These are phyloP conservation scores for Onthophagus taurus DNA, from an alignment of 1,140 invertebrate species.

Conservation along the genomic window DNA sequence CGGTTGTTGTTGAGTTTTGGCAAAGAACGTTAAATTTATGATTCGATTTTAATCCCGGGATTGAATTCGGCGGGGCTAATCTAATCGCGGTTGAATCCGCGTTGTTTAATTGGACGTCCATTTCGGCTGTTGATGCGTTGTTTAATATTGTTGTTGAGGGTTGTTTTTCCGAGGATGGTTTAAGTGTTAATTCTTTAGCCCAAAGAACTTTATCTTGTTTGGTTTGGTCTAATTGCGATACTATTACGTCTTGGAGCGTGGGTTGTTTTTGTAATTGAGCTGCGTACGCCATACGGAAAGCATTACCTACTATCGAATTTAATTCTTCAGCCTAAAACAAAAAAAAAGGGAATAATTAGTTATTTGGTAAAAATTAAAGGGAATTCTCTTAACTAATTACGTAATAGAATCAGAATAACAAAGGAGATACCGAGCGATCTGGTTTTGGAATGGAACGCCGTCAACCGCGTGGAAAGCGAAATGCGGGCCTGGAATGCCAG, in stretches of 20 bases:
- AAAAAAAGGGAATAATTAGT: no score
- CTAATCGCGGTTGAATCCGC: constrained; percentile 42
- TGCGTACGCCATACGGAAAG: constrained; percentile 85
- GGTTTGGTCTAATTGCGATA: constrained; percentile 34
- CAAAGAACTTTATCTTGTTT: constrained; percentile 34
- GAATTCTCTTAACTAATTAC: no score
- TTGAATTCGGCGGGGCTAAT: constrained; percentile 42
- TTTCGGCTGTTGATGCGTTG: constrained; percentile 36
- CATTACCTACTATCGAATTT: constrained; percentile 80
- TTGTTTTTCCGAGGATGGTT: constrained; percentile 26
- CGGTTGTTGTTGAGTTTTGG: constrained; percentile 33
- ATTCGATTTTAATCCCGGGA: constrained; percentile 43
- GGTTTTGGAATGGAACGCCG: no score
- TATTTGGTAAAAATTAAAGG: no score
- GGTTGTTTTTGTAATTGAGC: constrained; percentile 65
- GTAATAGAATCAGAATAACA: no score
- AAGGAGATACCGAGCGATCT: no score
- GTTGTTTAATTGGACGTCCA: constrained; percentile 45
- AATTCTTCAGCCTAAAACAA: constrained; percentile 73
- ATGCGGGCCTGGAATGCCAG: no score
- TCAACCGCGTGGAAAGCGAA: no score
- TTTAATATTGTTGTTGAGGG: constrained; percentile 18
- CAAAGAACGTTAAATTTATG: constrained; percentile 43
- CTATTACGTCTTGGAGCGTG: constrained; percentile 42
- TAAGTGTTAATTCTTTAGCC: constrained; percentile 33